Conservation (phyloP, 2,113 vertebrate species). For the Phalacrocorax pelagicus region DNA sequence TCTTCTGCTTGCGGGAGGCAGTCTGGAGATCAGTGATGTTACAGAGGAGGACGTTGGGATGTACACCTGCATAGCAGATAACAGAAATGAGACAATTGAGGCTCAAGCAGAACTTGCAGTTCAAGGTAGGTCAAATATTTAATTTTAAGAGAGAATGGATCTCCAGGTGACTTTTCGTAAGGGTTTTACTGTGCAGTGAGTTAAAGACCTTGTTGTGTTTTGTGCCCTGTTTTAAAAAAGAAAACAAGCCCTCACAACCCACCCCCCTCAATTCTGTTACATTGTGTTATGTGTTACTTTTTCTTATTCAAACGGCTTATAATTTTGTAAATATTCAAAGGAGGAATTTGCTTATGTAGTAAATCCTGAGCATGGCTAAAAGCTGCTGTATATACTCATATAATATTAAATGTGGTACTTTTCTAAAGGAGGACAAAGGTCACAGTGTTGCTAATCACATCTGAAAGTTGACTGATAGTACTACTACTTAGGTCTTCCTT, state of each 20-base stretch:
- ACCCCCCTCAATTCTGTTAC: background rate
- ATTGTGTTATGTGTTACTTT: background rate
- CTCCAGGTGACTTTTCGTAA: background rate
- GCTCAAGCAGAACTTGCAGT: constrained; percentile 87
- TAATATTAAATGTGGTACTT: background rate
- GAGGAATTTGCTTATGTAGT: background rate
- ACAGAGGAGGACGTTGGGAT: constrained; percentile 82
- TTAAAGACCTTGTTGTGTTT: background rate
- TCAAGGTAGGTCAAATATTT: constrained; percentile 80
- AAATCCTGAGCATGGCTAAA: background rate
- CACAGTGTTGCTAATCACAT: background rate
- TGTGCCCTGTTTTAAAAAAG: fast-evolving
- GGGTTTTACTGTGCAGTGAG: too few species aligned
- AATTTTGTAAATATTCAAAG: background rate
- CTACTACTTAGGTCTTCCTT: background rate
- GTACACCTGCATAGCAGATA: constrained; percentile 86
- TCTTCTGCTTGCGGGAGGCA: constrained; percentile 81
- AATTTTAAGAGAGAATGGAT: background rate
- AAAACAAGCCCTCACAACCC: too few species aligned
- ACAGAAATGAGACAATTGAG: constrained; percentile 82
- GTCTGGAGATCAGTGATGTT: constrained; percentile 82
- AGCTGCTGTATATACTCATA: fast-evolving
- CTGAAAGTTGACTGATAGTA: background rate
- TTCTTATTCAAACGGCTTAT: background rate
- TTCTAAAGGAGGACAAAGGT: background rate